Evolutionary conservation across 2,797 vertebrate genomes (phyloP), one percentile per base, ranked within the genome.

Genomic region (Notoglanidium macrostoma): DNA sequence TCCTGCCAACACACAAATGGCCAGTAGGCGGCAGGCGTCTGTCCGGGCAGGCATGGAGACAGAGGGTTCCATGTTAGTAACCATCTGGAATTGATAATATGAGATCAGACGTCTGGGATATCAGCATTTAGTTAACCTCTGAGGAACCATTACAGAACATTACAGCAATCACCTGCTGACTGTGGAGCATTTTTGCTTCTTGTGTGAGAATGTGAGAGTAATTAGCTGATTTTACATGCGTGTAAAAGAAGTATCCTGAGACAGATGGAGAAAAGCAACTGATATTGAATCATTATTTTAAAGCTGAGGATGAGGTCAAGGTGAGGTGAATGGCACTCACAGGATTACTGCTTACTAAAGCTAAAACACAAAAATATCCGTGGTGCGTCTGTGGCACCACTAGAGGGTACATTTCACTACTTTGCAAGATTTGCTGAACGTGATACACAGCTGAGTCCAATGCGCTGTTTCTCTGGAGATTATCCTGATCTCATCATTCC

Each of bases 361-460:
- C 46, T 0, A 57, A 86, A 83, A 44, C 1, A 51, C 70, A 49
- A 59, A 78, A 72, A 55, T 81, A 81, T n/a, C 59, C 89, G 89
- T 83, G 84, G 80, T 89, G 84, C 84, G 9, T 55, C 5, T 35
- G 63, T n/a, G 61, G 59, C 77, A 90, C 92, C 93, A 93, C 92
- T 94, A 93, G 92, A 88, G 85, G 90, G 91, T 90, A 90, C 89
- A 90, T 88, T 92, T 88, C 87, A 82, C 92, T 92, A 51, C 85
- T 87, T 67, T 67, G 85, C 44, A 86, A 77, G 68, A 46, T 83
- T 63, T 82, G 44, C 79, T 79, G 84, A 84, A 57, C 81, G 59
- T 78, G 44, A 63, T 84, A 55, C 90, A 55, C 84, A 86, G 51
- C 63, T 86, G 68, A 55, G 2, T 14, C 12, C 54, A 72, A 29